Percentiles rank a stretch among this genome's conserved stretches.
Evolutionary conservation across 2,797 vertebrate genomes (phyloP).

Genomic region (Betta splendens): DNA sequence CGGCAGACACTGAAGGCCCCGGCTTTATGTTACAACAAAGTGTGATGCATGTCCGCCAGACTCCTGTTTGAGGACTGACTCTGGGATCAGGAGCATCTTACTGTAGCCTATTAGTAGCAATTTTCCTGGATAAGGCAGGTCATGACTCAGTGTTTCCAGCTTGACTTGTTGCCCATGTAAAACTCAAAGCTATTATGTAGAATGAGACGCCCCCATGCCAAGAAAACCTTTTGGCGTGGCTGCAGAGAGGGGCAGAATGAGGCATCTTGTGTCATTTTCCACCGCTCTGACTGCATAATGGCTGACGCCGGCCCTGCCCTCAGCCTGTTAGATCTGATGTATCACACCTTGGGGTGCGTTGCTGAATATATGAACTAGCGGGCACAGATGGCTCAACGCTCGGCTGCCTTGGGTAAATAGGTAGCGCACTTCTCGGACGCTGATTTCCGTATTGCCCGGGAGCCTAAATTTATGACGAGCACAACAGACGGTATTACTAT

Average conservation of each 20-base stretch:
- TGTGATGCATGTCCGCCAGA: not conserved
- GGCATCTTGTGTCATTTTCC: slow-evolving; percentile 52
- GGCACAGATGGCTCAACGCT: slow-evolving; percentile 62
- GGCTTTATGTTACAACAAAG: slow-evolving; percentile 20
- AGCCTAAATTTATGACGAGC: slow-evolving; percentile 74
- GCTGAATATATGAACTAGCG: slow-evolving; percentile 56
- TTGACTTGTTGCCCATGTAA: slow-evolving; percentile 54
- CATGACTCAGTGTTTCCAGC: slow-evolving; percentile 33
- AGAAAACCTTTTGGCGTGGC: slow-evolving; percentile 38
- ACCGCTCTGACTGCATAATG: slow-evolving; percentile 47
- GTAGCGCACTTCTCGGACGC: slow-evolving; percentile 43
- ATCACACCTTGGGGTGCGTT: slow-evolving; percentile 48
- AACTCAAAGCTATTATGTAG: slow-evolving; percentile 45
- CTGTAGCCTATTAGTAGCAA: slow-evolving; percentile 33
- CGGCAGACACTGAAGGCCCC: slow-evolving; percentile 41
- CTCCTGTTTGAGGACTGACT: not conserved
- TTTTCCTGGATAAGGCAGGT: slow-evolving; percentile 31
- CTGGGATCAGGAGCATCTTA: slow-evolving; percentile 32
- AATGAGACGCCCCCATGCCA: slow-evolving; percentile 31
- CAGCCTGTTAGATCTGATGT: slow-evolving; percentile 56
- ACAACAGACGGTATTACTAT: slow-evolving; percentile 69
- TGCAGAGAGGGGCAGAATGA: slow-evolving; percentile 35
- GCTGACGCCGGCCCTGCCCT: slow-evolving; percentile 25
- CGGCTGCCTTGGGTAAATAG: slow-evolving; percentile 66
- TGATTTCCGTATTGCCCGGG: slow-evolving; percentile 40